phyloP scores from a whole-genome alignment of 2,113 vertebrate species.

The Chunga burmeisteri region DNA sequence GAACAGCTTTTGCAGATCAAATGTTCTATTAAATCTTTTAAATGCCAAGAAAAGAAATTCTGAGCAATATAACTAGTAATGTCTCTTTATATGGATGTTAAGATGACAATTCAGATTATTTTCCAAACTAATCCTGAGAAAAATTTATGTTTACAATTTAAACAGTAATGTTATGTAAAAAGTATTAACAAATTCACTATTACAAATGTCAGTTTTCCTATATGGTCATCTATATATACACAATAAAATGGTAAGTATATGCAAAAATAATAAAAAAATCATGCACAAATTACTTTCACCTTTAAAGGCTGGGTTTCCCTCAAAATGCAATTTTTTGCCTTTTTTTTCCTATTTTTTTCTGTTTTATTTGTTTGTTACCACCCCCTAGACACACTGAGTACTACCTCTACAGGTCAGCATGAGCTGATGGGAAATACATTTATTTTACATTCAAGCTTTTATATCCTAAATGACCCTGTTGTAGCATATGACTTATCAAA shows the following conservation, averaged over 20 bases:
- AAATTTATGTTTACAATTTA: conserved; percentile 80
- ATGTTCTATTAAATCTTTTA: conserved; percentile 65
- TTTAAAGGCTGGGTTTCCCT: conserved; percentile 75
- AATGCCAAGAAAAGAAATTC: conserved; percentile 71
- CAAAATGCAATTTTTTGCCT: conserved; percentile 57
- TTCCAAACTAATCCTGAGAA: conserved; percentile 80
- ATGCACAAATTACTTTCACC: conserved; percentile 78
- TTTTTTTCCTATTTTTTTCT: conserved; percentile 53
- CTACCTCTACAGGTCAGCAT: conserved; percentile 76
- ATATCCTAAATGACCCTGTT: conserved; percentile 81
- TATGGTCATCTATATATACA: conserved; percentile 80
- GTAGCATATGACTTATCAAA: conserved; percentile 77
- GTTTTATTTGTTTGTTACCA: conserved; percentile 65
- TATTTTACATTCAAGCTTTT: conserved; percentile 83
- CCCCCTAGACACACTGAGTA: conserved; percentile 74
- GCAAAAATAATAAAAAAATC: conserved; percentile 82
- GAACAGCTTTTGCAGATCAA: conserved; percentile 67
- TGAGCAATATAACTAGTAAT: conserved; percentile 59
- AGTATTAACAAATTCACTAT: conserved; percentile 87
- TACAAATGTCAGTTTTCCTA: conserved; percentile 84
- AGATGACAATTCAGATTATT: conserved; percentile 76
- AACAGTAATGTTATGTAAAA: conserved; percentile 84
- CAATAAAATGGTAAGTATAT: conserved; percentile 84
- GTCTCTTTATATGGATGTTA: conserved; percentile 72
- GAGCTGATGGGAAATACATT: conserved; percentile 78